Base-by-base conservation (phyloP, 2,113 vertebrate species). In the Mobula birostris region DNA sequence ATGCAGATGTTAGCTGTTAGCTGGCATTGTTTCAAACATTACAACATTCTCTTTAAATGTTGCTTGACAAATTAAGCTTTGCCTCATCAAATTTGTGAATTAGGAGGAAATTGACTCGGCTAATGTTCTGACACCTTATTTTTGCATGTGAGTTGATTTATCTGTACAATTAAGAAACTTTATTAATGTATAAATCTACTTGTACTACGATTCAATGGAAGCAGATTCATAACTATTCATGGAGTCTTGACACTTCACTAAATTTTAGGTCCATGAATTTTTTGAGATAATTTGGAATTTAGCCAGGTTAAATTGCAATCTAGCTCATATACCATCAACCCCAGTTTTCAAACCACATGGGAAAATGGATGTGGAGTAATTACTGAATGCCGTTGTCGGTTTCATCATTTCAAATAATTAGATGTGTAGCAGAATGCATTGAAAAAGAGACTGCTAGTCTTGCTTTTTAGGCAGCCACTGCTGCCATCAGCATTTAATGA, bases 401-500 rank as follows among this genome's bases (percentile, higher is more conserved):
- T 90, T 90, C 63, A 68, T 90, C 61, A 68, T 68, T 90, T 19
- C 66, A 90, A 90, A 90, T 90, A 90, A 90, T 90, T 90, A 90
- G 91, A 93, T 74, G 91, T 74, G 70, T 29, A 93, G 91, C 36
- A 76, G 36, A 93, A 93, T 76, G 68, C 36, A 93, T 56, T 93
- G 91, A 93, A 93, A 66, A 93, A 93, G 91, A 93, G 70, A 74
- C 68, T 93, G 21, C 91, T 93, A 48, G 68, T 76, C 72, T 93
- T 93, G 91, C 91, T 93, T 93, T 93, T 72, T 74, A 76, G 72
- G 68, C 68, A 93, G 70, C 48, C 6, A 32, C 68, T 74, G 70
- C 91, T 74, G 70, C 68, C 91, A 93, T 93, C 91, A 93, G 68
- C 70, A 74, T 93, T 93, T 93, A 93, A 93, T 93, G 91, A 93